Percentiles rank a stretch among this genome's conserved stretches.
Evolutionary conservation across 2,797 vertebrate genomes (phyloP).

Genomic region (Sardinella longiceps): DNA sequence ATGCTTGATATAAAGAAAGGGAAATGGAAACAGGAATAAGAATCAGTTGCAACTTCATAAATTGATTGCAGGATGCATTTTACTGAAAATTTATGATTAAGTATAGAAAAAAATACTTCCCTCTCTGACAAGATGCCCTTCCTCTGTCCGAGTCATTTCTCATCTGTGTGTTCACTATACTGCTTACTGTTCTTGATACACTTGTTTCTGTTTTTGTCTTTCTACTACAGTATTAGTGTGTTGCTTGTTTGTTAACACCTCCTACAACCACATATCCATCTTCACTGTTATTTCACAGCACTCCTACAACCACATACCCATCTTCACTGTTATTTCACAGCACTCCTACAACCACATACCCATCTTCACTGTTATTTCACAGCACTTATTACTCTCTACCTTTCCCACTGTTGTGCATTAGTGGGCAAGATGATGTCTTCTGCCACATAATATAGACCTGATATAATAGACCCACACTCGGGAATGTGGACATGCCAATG

Average conservation of each 20-base stretch:
- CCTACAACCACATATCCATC: neutral
- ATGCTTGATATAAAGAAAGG: too few species aligned
- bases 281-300: neutral
- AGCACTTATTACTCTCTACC: too few species aligned
- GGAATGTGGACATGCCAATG: too few species aligned
- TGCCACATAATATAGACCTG: neutral
- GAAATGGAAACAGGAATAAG: too few species aligned
- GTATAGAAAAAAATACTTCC: too few species aligned
- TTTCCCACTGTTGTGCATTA: neutral
- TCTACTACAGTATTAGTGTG: too few species aligned
- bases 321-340: neutral
- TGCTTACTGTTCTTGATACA: neutral
- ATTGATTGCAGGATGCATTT: too few species aligned
- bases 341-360: neutral
- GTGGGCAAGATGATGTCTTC: neutral
- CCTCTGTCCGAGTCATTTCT: neutral
- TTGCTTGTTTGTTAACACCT: neutral
- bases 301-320: neutral
- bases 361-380: neutral
- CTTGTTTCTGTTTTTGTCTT: neutral
- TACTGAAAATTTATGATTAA: too few species aligned
- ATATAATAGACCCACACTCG: neutral
- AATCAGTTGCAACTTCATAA: too few species aligned
- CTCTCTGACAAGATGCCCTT: too few species aligned
- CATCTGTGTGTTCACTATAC: neutral